Percentiles rank a stretch among this genome's conserved stretches.
phyloP scores from a whole-genome alignment of 30 jellyfish, hydroid and myxozoan genomes.

The Rhopilema esculentum region DNA sequence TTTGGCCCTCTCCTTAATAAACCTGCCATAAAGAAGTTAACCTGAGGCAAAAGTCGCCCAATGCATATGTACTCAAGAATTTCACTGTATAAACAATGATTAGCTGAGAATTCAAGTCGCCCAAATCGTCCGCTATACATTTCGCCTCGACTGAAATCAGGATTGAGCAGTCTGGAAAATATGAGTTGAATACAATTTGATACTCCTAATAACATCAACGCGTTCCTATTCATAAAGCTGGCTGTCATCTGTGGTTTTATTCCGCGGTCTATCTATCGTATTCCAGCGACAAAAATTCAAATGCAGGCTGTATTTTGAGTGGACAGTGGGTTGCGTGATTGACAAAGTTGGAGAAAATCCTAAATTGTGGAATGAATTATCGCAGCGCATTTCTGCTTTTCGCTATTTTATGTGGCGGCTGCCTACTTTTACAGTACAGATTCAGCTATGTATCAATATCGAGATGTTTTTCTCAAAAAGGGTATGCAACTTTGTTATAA shows the following conservation, averaged over 20 bases:
- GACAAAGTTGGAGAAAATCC: neutral
- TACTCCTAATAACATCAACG: too few relatives aligned
- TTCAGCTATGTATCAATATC: conserved; percentile 83
- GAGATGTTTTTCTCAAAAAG: conserved; percentile 64
- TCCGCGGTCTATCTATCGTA: too few relatives aligned
- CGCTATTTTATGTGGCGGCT: conserved; percentile 61
- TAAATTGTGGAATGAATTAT: conserved; percentile 33
- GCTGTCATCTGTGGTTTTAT: too few relatives aligned
- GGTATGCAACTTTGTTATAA: too few relatives aligned
- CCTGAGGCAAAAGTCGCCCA: neutral
- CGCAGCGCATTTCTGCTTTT: conserved; percentile 52
- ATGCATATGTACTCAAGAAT: neutral
- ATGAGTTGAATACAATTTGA: too few relatives aligned
- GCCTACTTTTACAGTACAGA: conserved; percentile 70
- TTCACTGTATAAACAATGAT: neutral
- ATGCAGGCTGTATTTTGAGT: too few relatives aligned
- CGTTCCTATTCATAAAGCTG: too few relatives aligned
- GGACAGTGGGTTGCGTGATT: neutral
- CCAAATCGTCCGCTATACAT: neutral
- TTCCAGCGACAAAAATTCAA: too few relatives aligned
- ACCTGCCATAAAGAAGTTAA: conserved; percentile 39
- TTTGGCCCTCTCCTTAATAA: conserved; percentile 39
- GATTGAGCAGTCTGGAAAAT: too few relatives aligned
- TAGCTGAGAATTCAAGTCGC: neutral
- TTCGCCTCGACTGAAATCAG: too few relatives aligned